These are phyloP conservation scores for Galeopterus variegatus DNA, from an alignment of 2,113 vertebrate species.

Conservation along the genomic window DNA sequence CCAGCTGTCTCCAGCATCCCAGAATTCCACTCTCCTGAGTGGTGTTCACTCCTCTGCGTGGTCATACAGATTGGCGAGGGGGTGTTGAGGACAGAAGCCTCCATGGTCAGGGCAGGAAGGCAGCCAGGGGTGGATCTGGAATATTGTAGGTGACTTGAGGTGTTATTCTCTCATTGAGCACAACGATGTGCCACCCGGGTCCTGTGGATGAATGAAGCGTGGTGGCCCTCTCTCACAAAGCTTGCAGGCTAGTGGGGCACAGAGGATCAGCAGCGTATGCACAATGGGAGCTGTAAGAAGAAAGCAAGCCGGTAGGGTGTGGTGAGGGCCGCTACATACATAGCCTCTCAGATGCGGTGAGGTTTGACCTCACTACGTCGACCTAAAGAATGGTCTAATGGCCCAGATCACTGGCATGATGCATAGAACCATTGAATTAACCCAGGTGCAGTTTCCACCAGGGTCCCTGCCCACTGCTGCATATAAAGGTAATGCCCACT, in stretches of 20 bases:
- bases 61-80: too few species aligned
- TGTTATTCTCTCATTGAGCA: neutral
- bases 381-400: neutral
- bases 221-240: neutral
- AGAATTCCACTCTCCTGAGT: fast-evolving
- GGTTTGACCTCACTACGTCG: too few species aligned
- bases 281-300: fast-evolving
- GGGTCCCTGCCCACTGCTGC: fast-evolving
- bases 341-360: fast-evolving
- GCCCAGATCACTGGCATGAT: neutral
- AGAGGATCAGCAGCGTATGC: fast-evolving
- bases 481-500: fast-evolving
- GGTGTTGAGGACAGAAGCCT: neutral
- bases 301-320: fast-evolving
- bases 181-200: fast-evolving
- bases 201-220: neutral
- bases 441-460: neutral
- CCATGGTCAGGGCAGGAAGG: neutral
- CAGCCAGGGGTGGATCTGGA: neutral
- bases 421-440: neutral
- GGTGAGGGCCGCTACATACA: fast-evolving
- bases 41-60: fast-evolving
- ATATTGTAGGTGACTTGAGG: fast-evolving
- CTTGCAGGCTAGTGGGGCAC: neutral
- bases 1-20: neutral